Evolutionary conservation across 2,113 vertebrate genomes (phyloP).

Genomic region (Austrofundulus limnaeus): DNA sequence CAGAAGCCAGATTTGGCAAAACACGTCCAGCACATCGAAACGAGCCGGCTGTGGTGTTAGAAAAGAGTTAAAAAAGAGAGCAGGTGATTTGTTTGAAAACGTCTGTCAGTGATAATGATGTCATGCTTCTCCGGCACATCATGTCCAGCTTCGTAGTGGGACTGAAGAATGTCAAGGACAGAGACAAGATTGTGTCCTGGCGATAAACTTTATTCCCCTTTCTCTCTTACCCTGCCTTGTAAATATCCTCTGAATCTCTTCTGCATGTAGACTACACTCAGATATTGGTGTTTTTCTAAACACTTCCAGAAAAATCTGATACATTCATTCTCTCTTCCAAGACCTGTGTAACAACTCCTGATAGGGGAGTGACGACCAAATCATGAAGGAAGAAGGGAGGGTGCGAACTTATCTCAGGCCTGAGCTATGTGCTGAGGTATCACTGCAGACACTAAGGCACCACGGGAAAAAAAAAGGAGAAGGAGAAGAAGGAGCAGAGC

Average conservation of each 20-base stretch:
- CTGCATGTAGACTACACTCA: not conserved
- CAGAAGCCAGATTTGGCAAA: slow-evolving; percentile 29
- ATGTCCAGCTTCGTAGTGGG: slow-evolving; percentile 89
- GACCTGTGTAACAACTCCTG: slow-evolving; percentile 36
- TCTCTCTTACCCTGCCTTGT: not conserved
- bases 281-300: not conserved
- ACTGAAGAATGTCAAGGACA: slow-evolving; percentile 98
- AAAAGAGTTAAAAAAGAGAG: slow-evolving; percentile 40
- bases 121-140: slow-evolving; percentile 91
- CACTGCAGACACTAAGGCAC: slow-evolving; percentile 95
- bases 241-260: not conserved
- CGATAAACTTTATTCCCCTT: slow-evolving; percentile 35
- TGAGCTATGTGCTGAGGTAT: slow-evolving; percentile 97
- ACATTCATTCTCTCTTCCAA: slow-evolving; percentile 4
- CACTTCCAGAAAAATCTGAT: not conserved
- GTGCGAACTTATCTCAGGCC: slow-evolving; percentile 90
- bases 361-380: slow-evolving; percentile 48
- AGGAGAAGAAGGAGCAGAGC: slow-evolving; percentile 53
- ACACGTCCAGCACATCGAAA: slow-evolving; percentile 8
- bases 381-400: slow-evolving; percentile 41
- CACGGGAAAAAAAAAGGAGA: slow-evolving; percentile 75
- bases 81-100: slow-evolving; percentile 96
- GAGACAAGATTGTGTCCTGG: slow-evolving; percentile 72
- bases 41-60: slow-evolving; percentile 7
- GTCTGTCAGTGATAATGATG: slow-evolving; percentile 94